Evolutionary conservation across 2,888 invertebrate species (phyloP), one percentile per base, ranked within the genome.

Genomic region (Leucophenga montana): DNA sequence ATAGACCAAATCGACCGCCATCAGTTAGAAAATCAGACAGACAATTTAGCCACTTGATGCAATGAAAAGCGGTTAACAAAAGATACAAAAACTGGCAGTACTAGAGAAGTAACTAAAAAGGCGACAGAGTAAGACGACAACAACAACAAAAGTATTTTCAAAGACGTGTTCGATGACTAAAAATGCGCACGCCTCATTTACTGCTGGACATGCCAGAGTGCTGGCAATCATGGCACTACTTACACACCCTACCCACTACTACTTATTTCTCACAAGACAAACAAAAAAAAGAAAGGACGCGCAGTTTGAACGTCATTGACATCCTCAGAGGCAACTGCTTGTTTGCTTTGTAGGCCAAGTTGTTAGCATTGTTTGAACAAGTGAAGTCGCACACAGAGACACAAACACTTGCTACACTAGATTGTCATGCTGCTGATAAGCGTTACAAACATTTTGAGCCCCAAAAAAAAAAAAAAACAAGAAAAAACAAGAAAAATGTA

Each of bases 291-390:
- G 4, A 27, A 27, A 27, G 27, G 27, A 27, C 27, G 27, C 27
- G 4, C 27, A 27, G 27, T 27, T 27, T 27, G 27, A 11, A 39
- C 39, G 39, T 39, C 39, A 39, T 39, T 50, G 50, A 50, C 6
- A 18, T 8, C 16, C 16, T 50, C 13, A n/a, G 50, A 5, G 4
- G 50, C 50, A 13, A n/a, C 48, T 13, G 14, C 62, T 48, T 64
- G 48, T 64, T 64, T 64, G 48, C 48, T 46, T 27, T 46, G 62
- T 64, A 64, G 62, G 62, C 62, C 62, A 64, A 64, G 62, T 64
- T 64, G 62, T 62, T 44, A 27, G 61, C 44, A 44, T 44, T 62
- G 61, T 64, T 64, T 64, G 62, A 20, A 46, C 62, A 48, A 48
- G 46, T 64, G 62, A 64, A 64, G 62, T 64, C 62, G 20, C 62